Base-by-base conservation (phyloP, 92 coral and sea anemone genomes). In the Paragorgia papillata region DNA sequence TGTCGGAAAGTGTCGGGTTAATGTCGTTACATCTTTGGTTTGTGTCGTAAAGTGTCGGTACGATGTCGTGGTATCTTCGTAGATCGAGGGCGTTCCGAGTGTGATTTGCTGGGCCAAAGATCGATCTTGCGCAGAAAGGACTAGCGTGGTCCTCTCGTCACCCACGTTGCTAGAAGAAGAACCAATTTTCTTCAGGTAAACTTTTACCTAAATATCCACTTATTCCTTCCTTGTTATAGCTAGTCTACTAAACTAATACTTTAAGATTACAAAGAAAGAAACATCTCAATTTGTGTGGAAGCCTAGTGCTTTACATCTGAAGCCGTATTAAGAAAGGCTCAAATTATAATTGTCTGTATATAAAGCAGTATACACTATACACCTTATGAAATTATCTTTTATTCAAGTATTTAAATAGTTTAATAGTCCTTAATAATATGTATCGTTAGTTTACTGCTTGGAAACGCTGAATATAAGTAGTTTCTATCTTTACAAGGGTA, bases 81-180 rank as follows among this genome's bases (percentile, higher is more conserved):
- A 56, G 2, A 28, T 6, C 62, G 62, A 56, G 3, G 62, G 3
- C 30, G n/a, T 22, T 14, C 12, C 62, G 30, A 28, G 7, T 3
- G 7, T 3, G 17, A 3, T 28, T 22, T 15, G 31, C 33, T 9
- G 30, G 7, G 3, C 62, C 3, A 14, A 14, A 7, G 53, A 7
- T 46, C 14, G 14, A 7, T 7, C 14, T 7, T 56, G 62, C 62
- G 62, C 62, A 56, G 30, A 56, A 56, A 3, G 30, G 2, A 28
- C 30, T 14, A n/a, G 29, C 62, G 62, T 15, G 62, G 62, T 56
- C 22, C 62, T 56, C 62, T 56, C 62, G 1, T 56, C 3, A 56
- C 62, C 62, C 62, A 56, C 62, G 62, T 56, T 56, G 62, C 62
- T 56, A 29, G 31, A 56, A 56, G 30, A 22, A 56, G 30, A 28